Conservation (phyloP, 2,113 vertebrate species). For the Prietella phreatophila region DNA sequence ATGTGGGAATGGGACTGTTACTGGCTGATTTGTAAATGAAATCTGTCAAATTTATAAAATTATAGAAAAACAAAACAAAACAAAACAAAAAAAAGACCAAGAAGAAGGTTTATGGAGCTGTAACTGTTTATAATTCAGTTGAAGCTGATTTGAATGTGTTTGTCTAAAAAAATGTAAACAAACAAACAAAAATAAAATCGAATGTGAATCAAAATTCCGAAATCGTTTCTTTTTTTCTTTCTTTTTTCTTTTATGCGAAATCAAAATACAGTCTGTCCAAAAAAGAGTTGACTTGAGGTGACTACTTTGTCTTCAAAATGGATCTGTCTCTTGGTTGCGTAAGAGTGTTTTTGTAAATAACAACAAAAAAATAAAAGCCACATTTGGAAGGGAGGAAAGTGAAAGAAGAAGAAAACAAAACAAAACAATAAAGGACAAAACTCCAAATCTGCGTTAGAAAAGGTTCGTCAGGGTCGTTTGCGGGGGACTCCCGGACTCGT, state of each 20-base stretch:
- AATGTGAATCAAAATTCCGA: neutral
- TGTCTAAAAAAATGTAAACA: neutral
- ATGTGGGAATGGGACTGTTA: neutral
- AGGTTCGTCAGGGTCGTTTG: slow-evolving; percentile 99
- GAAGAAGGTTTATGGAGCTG: neutral
- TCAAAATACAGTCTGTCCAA: slow-evolving; percentile 22
- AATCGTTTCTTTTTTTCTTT: neutral
- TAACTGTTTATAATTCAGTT: neutral
- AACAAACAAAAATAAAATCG: neutral
- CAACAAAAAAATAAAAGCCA: slow-evolving; percentile 53
- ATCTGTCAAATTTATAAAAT: slow-evolving; percentile 1
- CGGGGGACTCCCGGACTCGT: slow-evolving; percentile 96
- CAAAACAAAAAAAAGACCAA: neutral
- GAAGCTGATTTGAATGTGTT: neutral
- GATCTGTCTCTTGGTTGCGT: slow-evolving; percentile 72
- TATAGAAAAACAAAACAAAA: neutral
- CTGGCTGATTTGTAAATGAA: neutral
- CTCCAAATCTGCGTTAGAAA: slow-evolving; percentile 85
- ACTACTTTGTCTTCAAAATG: slow-evolving; percentile 75
- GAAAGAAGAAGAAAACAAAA: slow-evolving; percentile 28
- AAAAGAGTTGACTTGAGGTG: neutral
- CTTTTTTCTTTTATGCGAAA: neutral
- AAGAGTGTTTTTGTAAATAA: slow-evolving; percentile 71
- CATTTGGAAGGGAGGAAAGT: slow-evolving; percentile 51
- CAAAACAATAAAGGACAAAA: slow-evolving; percentile 56